Evolutionary conservation across 1,140 invertebrate species (phyloP).

Genomic region (Drusus annulatus): DNA sequence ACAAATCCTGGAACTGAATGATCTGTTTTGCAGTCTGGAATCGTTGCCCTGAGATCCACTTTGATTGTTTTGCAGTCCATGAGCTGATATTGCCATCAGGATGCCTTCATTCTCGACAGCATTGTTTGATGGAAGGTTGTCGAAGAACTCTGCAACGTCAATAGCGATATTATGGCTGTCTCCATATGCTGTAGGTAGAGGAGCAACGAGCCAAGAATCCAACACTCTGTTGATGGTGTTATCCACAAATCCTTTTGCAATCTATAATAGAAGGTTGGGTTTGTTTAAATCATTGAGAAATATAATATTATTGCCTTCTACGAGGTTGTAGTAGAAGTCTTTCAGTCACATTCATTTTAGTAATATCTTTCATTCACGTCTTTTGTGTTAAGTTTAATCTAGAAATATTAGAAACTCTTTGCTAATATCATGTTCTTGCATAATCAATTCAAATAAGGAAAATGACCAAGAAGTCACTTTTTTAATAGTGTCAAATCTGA

Average conservation of each 20-base stretch:
- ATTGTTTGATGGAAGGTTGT: slow-evolving; percentile 71
- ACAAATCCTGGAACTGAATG: not conserved
- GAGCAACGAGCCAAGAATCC: slow-evolving; percentile 74
- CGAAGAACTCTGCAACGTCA: slow-evolving; percentile 71
- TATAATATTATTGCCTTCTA: too few relatives aligned
- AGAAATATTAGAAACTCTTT: too few relatives aligned
- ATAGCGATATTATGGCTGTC: slow-evolving; percentile 65
- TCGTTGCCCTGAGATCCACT: not conserved
- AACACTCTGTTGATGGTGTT: slow-evolving; percentile 81
- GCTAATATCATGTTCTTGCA: too few relatives aligned
- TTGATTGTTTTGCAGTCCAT: slow-evolving; percentile 71
- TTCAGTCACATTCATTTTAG: too few relatives aligned
- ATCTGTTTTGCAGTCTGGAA: not conserved
- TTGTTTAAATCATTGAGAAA: not conserved
- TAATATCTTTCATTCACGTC: too few relatives aligned
- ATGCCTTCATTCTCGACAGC: slow-evolving; percentile 78
- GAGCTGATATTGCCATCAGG: slow-evolving; percentile 76
- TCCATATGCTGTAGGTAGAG: slow-evolving; percentile 64
- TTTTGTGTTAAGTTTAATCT: too few relatives aligned
- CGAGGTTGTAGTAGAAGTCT: too few relatives aligned
- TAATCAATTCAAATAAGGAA: too few relatives aligned
- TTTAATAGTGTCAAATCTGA: too few relatives aligned
- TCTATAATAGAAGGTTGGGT: slow-evolving; percentile 61
- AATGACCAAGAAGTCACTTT: too few relatives aligned
- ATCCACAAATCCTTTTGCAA: slow-evolving; percentile 79